Evolutionary conservation across 2,797 vertebrate genomes (phyloP).

Genomic region (Paguma larvata): DNA sequence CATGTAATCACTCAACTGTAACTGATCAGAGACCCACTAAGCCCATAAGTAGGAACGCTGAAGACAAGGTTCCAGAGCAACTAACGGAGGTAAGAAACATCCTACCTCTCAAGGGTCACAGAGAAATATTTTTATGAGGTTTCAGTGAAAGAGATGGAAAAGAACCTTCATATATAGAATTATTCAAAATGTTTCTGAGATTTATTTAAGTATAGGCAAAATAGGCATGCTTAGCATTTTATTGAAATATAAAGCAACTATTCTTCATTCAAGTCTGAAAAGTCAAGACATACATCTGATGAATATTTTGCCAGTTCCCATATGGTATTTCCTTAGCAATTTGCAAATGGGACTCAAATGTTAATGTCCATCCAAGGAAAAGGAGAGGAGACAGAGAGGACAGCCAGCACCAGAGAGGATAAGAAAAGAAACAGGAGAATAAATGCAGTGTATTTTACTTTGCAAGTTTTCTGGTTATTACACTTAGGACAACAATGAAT

Average conservation of each 20-base stretch:
- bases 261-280: conserved; percentile 13
- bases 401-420: neutral
- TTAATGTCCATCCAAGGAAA: neutral
- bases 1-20: neutral
- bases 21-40: neutral
- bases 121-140: neutral
- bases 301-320: neutral
- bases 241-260: neutral
- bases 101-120: neutral
- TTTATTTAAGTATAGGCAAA: neutral
- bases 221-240: neutral
- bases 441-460: neutral
- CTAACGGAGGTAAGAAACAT: neutral
- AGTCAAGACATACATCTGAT: neutral
- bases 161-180: neutral
- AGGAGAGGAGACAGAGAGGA: neutral
- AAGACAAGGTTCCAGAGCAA: neutral
- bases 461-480: neutral
- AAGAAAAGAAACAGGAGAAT: neutral
- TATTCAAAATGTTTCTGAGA: neutral
- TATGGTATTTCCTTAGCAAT: neutral
- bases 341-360: neutral
- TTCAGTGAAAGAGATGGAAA: neutral
- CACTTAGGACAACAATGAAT: neutral
- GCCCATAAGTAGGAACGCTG: neutral